A percentile compares a stretch with the other conserved stretches of the same genome.
Conservation (phyloP, 2,888 invertebrate species). For the Pinctada fucata region DNA sequence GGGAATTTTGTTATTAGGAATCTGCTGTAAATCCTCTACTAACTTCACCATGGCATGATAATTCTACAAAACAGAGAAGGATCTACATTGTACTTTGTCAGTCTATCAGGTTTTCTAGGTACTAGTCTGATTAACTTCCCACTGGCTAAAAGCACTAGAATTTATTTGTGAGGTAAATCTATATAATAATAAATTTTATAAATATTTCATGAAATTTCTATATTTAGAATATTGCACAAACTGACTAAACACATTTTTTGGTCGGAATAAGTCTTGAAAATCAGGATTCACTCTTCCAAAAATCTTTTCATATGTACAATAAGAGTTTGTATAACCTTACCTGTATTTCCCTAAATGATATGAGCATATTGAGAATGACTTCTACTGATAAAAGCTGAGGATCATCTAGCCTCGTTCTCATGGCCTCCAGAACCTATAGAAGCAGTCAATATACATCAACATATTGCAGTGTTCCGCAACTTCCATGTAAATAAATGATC, state of each 20-base stretch:
- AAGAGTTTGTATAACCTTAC: constrained; percentile 44
- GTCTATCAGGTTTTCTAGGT: too few relatives aligned
- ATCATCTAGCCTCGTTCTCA: constrained; percentile 95
- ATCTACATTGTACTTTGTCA: too few relatives aligned
- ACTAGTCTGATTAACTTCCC: too few relatives aligned
- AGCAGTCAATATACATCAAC: constrained; percentile 36
- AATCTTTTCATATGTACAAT: too few relatives aligned
- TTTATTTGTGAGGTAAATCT: too few relatives aligned
- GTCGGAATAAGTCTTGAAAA: too few relatives aligned
- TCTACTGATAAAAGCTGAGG: constrained; percentile 97
- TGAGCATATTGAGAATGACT: constrained; percentile 94
- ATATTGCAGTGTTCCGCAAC: background rate
- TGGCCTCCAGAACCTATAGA: constrained; percentile 85
- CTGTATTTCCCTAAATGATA: constrained; percentile 82
- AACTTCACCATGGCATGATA: constrained; percentile 98
- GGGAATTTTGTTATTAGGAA: constrained; percentile 83
- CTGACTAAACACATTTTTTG: too few relatives aligned
- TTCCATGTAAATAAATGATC: background rate
- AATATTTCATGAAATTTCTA: too few relatives aligned
- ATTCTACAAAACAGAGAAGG: constrained; percentile 80
- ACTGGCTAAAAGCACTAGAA: background rate
- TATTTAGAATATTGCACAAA: too few relatives aligned
- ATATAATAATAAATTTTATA: too few relatives aligned
- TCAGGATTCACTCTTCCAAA: too few relatives aligned
- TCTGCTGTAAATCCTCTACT: constrained; percentile 93